Percentiles rank a stretch among this genome's conserved stretches.
Evolutionary conservation across 2,888 invertebrate genomes (phyloP).

Genomic region (Lasius platythorax): DNA sequence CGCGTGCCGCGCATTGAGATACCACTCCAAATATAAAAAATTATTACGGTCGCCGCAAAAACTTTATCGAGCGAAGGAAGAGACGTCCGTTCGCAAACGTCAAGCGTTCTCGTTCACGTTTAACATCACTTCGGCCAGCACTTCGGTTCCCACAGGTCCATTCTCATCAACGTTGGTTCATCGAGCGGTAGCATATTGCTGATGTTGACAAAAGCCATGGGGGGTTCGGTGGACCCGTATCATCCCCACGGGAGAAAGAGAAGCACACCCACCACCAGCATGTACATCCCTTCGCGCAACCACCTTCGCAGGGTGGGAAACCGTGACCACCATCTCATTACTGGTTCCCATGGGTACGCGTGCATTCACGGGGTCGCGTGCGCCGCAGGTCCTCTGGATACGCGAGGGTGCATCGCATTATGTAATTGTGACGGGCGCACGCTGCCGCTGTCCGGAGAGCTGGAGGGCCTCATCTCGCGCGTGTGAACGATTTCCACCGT

Average conservation of each 20-base stretch:
- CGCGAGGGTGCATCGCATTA: conserved; percentile 84
- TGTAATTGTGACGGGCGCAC: conserved; percentile 82
- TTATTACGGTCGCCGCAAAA: not conserved
- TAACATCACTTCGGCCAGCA: conserved; percentile 43
- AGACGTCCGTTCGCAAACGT: conserved; percentile 60
- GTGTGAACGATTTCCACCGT: conserved; percentile 77
- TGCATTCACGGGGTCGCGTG: conserved; percentile 76
- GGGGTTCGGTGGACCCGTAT: conserved; percentile 79
- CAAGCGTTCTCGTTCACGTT: conserved; percentile 53
- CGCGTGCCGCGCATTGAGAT: not conserved
- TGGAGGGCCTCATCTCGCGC: conserved; percentile 72
- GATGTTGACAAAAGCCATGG: conserved; percentile 84
- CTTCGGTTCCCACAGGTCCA: conserved; percentile 84
- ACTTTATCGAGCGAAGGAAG: not conserved
- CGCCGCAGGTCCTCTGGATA: conserved; percentile 74
- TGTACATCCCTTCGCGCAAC: conserved; percentile 56
- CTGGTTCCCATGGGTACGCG: conserved; percentile 84
- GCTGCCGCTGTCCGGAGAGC: conserved; percentile 53
- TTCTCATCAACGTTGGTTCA: conserved; percentile 69
- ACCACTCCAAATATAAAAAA: conserved; percentile 26
- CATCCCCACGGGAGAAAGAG: conserved; percentile 66
- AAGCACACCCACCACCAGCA: conserved; percentile 69
- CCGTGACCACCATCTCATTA: conserved; percentile 86
- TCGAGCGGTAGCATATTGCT: conserved; percentile 84
- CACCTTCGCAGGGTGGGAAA: conserved; percentile 82